Evolutionary conservation across 64 coral and sea anemone genomes (phyloP).

Genomic region (Montipora efflorescens): DNA sequence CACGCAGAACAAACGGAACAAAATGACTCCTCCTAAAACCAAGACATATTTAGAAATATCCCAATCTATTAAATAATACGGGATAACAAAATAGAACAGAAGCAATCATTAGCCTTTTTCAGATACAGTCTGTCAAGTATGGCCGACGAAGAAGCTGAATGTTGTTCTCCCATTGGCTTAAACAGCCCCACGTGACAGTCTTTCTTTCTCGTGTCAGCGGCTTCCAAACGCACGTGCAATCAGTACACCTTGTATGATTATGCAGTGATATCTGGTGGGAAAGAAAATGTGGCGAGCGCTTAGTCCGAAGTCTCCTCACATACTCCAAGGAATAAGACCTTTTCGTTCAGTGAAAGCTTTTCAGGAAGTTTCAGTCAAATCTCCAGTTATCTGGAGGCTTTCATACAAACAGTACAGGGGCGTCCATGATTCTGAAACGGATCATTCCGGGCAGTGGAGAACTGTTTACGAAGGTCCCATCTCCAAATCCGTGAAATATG

Average conservation of each 20-base stretch:
- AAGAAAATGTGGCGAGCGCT: neutral
- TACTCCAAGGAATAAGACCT: neutral
- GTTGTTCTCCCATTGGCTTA: constrained; percentile 15
- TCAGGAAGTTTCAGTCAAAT: neutral
- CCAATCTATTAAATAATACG: neutral
- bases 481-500: constrained; percentile 86
- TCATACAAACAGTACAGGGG: neutral
- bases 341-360: neutral
- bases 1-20: neutral
- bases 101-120: neutral
- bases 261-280: too few species aligned
- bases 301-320: neutral
- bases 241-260: neutral
- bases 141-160: constrained; percentile 28
- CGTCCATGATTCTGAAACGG: neutral
- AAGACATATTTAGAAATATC: neutral
- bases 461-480: constrained; percentile 97
- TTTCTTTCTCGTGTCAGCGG: constrained; percentile 22
- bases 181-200: constrained; percentile 7
- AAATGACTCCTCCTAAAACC: neutral
- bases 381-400: neutral
- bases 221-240: neutral
- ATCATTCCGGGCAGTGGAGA: constrained; percentile 54
- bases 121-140: neutral
- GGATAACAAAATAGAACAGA: neutral